Conservation (phyloP, 1,140 invertebrate genomes). For the Orussus abietinus region DNA sequence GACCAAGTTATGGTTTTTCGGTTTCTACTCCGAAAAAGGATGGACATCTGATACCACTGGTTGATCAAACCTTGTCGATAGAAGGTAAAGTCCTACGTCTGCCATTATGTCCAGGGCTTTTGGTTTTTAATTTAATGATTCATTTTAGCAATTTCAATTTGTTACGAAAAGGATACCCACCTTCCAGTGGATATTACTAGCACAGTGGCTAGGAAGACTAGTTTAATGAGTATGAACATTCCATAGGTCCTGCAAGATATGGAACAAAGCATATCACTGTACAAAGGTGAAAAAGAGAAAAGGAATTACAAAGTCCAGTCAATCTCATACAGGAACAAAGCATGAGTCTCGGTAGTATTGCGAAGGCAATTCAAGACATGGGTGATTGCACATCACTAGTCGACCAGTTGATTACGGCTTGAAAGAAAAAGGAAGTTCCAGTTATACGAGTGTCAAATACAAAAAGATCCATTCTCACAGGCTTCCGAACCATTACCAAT, state of each 20-base stretch:
- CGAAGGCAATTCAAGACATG: constrained; percentile 33
- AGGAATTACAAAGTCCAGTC: constrained; percentile 15
- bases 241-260: too few relatives aligned
- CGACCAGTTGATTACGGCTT: constrained; percentile 39
- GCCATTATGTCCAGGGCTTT: constrained; percentile 7
- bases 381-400: constrained; percentile 38
- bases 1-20: constrained; percentile 34
- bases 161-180: constrained; percentile 6
- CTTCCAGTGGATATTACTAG: constrained; percentile 9
- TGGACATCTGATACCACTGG: constrained; percentile 22
- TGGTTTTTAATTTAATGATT: constrained; percentile 3
- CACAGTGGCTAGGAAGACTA: too few relatives aligned
- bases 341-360: constrained; percentile 46
- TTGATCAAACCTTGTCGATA: constrained; percentile 29
- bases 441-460: constrained; percentile 7
- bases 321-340: constrained; percentile 26
- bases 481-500: constrained; percentile 22
- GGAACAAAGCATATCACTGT: not conserved
- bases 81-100: constrained; percentile 25
- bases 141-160: constrained; percentile 4
- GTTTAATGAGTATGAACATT: too few relatives aligned
- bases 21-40: constrained; percentile 31
- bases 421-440: constrained; percentile 36
- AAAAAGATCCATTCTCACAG: not conserved
- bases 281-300: not conserved